These are phyloP conservation scores for Eupithecia centaureata DNA, from an alignment of 2,888 invertebrate genomes.

Conservation along the genomic window DNA sequence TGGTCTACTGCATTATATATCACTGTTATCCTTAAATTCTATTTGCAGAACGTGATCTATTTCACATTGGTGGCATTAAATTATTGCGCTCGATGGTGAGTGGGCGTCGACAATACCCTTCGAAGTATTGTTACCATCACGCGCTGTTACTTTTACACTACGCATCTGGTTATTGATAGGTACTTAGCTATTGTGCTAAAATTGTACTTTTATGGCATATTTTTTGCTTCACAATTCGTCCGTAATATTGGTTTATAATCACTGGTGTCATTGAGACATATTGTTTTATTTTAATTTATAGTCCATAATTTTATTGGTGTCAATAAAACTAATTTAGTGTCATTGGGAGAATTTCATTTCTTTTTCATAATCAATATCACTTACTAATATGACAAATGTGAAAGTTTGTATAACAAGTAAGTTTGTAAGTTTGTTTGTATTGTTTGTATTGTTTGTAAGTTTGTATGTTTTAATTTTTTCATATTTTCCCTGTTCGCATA, in stretches of 20 bases:
- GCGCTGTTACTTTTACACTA: constrained; percentile 48
- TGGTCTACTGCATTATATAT: constrained; percentile 9
- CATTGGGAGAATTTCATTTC: too few species aligned
- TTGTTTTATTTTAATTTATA: too few species aligned
- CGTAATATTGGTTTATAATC: background rate
- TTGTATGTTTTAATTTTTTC: too few species aligned
- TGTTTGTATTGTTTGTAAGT: too few species aligned
- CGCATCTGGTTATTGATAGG: constrained; percentile 9
- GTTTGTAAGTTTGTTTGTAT: too few species aligned
- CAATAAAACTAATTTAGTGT: too few species aligned
- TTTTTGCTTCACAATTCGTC: background rate
- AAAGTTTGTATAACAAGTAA: too few species aligned
- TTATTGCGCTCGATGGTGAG: constrained; percentile 52
- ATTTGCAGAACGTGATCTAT: constrained; percentile 67
- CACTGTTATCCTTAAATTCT: constrained; percentile 25
- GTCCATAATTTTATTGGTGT: too few species aligned
- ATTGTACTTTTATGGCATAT: background rate
- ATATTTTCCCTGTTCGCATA: too few species aligned
- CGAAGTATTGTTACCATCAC: constrained; percentile 67
- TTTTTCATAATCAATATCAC: too few species aligned
- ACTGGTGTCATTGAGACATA: background rate
- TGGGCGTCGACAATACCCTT: constrained; percentile 51
- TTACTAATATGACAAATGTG: too few species aligned
- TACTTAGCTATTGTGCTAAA: background rate
- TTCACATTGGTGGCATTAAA: constrained; percentile 58